These are phyloP conservation scores for Chrysopilus asiliformis DNA, from an alignment of 2,888 invertebrate genomes.

Conservation along the genomic window DNA sequence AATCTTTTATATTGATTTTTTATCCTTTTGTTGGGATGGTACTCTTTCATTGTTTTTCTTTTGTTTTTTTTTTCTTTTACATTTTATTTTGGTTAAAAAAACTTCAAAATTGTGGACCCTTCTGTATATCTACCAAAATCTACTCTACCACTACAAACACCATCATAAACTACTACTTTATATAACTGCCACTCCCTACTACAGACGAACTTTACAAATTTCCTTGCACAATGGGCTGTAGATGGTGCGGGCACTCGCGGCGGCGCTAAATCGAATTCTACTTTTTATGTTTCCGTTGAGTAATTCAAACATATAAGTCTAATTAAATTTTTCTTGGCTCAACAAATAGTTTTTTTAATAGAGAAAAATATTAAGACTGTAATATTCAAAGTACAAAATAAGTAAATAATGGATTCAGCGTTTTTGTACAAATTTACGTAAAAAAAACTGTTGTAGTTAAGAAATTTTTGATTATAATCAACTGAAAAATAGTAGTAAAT, in stretches of 20 bases:
- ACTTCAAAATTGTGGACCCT: background rate
- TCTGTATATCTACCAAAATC: background rate
- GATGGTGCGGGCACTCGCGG: slow-evolving; percentile 27
- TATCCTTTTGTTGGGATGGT: slow-evolving; percentile 9
- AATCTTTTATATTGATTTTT: slow-evolving; percentile 12
- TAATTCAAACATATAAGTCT: too few species aligned
- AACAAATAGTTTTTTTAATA: too few species aligned
- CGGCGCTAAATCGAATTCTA: slow-evolving; percentile 33
- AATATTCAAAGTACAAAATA: too few species aligned
- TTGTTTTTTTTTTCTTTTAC: background rate
- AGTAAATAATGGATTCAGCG: too few species aligned
- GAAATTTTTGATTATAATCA: too few species aligned
- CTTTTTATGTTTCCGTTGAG: slow-evolving; percentile 35
- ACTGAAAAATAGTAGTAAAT: too few species aligned
- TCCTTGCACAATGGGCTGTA: slow-evolving; percentile 32
- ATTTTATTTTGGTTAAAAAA: background rate
- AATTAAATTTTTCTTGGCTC: too few species aligned
- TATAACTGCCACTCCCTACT: background rate
- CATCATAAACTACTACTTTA: background rate
- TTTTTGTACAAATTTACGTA: too few species aligned
- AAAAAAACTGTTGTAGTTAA: too few species aligned
- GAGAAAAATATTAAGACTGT: too few species aligned
- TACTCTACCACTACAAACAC: background rate
- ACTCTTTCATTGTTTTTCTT: background rate
- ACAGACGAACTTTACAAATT: slow-evolving; percentile 30